Percentiles rank a stretch among this genome's conserved stretches.
Evolutionary conservation across 2,113 vertebrate genomes (phyloP).

Genomic region (Scytalopus superciliaris): DNA sequence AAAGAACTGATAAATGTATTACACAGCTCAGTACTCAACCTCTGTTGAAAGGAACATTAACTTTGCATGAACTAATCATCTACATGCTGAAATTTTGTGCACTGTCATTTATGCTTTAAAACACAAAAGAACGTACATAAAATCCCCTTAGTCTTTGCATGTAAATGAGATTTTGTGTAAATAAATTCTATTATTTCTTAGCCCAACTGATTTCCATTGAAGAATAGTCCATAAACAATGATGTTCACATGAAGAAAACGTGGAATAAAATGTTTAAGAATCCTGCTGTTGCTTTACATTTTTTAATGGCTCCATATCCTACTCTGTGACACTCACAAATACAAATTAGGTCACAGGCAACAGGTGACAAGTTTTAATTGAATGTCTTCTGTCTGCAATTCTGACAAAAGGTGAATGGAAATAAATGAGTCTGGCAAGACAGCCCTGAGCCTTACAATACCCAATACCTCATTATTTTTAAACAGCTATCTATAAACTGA

Average conservation of each 20-base stretch:
- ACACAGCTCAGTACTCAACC: conserved; percentile 9
- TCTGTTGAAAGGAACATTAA: conserved; percentile 46
- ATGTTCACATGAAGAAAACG: neutral
- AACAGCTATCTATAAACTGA: conserved; percentile 86
- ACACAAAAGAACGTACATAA: conserved; percentile 9
- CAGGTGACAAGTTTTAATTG: conserved; percentile 82
- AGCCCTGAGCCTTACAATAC: conserved; percentile 82
- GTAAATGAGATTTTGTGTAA: conserved; percentile 33
- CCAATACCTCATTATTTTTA: conserved; percentile 86
- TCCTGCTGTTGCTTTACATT: neutral
- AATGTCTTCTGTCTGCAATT: conserved; percentile 82
- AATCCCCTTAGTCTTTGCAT: conserved; percentile 8
- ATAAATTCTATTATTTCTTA: conserved; percentile 36
- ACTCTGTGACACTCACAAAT: conserved; percentile 68
- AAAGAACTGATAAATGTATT: conserved; percentile 24
- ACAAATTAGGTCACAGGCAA: conserved; percentile 79
- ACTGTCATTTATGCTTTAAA: conserved; percentile 43
- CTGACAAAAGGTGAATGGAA: conserved; percentile 83
- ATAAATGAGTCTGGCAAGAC: conserved; percentile 83
- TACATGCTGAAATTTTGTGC: conserved; percentile 14
- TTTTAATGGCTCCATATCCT: conserved; percentile 22
- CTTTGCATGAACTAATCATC: conserved; percentile 47
- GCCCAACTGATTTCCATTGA: neutral
- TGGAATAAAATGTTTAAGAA: conserved; percentile 2
- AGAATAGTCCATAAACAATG: neutral